phyloP scores from a whole-genome alignment of 2,888 invertebrate species.

The Pycnomerus fuliginosus region DNA sequence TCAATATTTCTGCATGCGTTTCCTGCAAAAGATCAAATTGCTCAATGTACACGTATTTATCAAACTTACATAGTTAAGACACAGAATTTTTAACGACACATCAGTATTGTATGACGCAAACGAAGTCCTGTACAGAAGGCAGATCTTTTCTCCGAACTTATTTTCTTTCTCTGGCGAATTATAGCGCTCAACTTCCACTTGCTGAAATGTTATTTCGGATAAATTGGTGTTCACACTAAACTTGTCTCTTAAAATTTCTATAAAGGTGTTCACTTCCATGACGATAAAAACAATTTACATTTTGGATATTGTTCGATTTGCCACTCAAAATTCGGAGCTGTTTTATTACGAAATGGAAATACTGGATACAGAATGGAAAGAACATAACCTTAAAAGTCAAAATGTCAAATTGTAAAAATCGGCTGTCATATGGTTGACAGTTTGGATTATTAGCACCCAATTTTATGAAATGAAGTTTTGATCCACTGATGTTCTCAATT shows the following conservation, averaged over 20 bases:
- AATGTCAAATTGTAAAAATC: too few species aligned
- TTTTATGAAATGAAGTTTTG: too few species aligned
- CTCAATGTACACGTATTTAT: not conserved
- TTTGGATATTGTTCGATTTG: too few species aligned
- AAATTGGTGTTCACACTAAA: constrained; percentile 15
- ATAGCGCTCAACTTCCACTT: constrained; percentile 10
- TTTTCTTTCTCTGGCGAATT: constrained; percentile 4
- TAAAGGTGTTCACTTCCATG: too few species aligned
- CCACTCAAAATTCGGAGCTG: too few species aligned
- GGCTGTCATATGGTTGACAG: too few species aligned
- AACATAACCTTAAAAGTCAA: too few species aligned
- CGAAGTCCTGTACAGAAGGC: constrained; percentile 6
- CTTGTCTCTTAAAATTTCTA: constrained; percentile 6
- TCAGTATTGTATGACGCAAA: constrained; percentile 8
- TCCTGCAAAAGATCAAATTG: constrained; percentile 13
- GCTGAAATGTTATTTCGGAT: constrained; percentile 7
- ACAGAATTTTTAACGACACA: constrained; percentile 20
- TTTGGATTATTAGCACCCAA: too few species aligned
- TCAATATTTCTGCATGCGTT: constrained; percentile 25
- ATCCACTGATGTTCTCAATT: too few species aligned
- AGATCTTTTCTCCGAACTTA: constrained; percentile 18
- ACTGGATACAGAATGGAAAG: too few species aligned
- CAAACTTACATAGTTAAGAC: constrained; percentile 27
- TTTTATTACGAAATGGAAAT: too few species aligned
- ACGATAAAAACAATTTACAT: too few species aligned